These are phyloP conservation scores for Pseudochirops cupreus DNA, from an alignment of 2,797 vertebrate genomes.

Conservation along the genomic window DNA sequence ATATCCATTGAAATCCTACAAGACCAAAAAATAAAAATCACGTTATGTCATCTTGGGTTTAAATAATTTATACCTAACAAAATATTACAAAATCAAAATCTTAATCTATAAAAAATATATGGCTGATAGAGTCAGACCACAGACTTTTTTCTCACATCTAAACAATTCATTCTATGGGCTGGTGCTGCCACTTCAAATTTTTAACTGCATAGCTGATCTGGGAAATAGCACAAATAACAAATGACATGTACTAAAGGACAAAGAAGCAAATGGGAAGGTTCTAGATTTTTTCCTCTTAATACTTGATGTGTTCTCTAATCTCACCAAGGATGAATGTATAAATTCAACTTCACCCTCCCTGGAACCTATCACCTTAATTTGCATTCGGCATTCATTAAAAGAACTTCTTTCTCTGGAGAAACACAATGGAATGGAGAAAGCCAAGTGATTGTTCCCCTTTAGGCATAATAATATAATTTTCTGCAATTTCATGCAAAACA, in stretches of 20 bases:
- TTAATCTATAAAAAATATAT: conserved; percentile 36
- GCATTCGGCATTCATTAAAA: conserved; percentile 17
- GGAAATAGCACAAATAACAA: not conserved
- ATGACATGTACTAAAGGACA: not conserved
- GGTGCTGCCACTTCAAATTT: not conserved
- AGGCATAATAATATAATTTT: conserved; percentile 24
- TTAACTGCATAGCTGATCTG: not conserved
- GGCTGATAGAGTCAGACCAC: conserved; percentile 16
- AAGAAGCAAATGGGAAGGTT: conserved; percentile 11
- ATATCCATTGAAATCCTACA: conserved; percentile 88
- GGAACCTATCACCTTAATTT: conserved; percentile 9
- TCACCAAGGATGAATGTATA: conserved; percentile 17
- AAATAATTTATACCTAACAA: conserved; percentile 22
- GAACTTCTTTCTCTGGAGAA: conserved; percentile 29
- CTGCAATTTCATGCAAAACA: conserved; percentile 23
- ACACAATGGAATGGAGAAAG: conserved; percentile 33
- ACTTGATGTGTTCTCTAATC: not conserved
- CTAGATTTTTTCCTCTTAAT: conserved; percentile 8
- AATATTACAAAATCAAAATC: conserved; percentile 26
- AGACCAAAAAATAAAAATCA: conserved; percentile 15
- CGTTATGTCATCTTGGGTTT: conserved; percentile 25
- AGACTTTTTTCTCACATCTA: not conserved
- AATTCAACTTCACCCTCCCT: conserved; percentile 28
- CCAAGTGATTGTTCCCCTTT: conserved; percentile 4
- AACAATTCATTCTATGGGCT: not conserved